phyloP scores from a whole-genome alignment of 2,113 vertebrate genomes.

The Mesitornis unicolor region DNA sequence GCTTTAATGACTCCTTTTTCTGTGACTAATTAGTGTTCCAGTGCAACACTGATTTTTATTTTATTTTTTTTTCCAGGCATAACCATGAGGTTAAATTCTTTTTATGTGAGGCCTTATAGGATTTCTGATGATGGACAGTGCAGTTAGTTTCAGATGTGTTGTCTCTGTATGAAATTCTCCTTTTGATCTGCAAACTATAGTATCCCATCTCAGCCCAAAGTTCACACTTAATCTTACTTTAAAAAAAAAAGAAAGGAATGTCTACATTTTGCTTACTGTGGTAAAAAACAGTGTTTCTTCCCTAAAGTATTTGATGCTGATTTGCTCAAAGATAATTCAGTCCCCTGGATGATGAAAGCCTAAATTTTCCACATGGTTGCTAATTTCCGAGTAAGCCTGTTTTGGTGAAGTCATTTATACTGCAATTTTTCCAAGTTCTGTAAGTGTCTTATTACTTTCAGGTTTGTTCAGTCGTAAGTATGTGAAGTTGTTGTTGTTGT shows the following conservation, averaged over 20 bases:
- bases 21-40: not conserved
- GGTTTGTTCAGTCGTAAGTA: not conserved
- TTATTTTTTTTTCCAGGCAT: not conserved
- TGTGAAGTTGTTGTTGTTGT: not conserved
- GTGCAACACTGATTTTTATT: not conserved
- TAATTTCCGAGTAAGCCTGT: not conserved
- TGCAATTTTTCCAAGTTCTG: not conserved
- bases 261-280: not conserved
- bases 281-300: not conserved
- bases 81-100: not conserved
- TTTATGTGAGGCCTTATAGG: not conserved
- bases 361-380: not conserved
- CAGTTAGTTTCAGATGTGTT: not conserved
- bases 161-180: not conserved
- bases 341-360: not conserved
- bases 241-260: not conserved
- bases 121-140: not conserved
- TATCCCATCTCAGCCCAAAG: not conserved
- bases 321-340: not conserved
- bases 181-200: not conserved
- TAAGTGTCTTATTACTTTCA: not conserved
- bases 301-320: not conserved
- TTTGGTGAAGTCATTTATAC: not conserved
- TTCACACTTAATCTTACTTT: not conserved
- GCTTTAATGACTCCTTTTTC: not conserved